Evolutionary conservation across 2,113 vertebrate genomes (phyloP).

Genomic region (Zeus faber): DNA sequence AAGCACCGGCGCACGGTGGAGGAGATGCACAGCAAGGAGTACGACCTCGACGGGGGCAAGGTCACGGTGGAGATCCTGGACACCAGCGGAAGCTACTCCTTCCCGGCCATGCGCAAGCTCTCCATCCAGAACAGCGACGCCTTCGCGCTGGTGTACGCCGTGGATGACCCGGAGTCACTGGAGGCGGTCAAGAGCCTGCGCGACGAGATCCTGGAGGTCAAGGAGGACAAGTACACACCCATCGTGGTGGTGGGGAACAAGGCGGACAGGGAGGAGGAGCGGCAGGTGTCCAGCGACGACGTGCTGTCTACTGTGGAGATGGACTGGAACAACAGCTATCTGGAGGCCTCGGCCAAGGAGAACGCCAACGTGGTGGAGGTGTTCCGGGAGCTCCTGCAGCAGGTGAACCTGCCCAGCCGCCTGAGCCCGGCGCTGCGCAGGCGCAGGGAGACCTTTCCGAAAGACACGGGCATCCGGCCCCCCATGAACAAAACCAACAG

Average conservation of each 20-base stretch:
- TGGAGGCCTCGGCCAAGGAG: slow-evolving; percentile 88
- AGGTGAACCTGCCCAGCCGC: slow-evolving; percentile 79
- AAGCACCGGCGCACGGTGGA: slow-evolving; percentile 89
- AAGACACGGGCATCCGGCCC: slow-evolving; percentile 72
- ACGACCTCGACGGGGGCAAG: slow-evolving; percentile 79
- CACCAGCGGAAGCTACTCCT: slow-evolving; percentile 91
- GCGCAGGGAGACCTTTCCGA: slow-evolving; percentile 87
- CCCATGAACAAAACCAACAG: slow-evolving; percentile 96
- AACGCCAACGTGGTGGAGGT: slow-evolving; percentile 86
- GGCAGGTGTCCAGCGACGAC: slow-evolving; percentile 74
- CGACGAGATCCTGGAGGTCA: slow-evolving; percentile 89
- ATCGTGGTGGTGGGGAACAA: slow-evolving; percentile 92
- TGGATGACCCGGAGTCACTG: slow-evolving; percentile 85
- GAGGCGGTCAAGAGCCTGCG: slow-evolving; percentile 82
- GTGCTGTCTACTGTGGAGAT: slow-evolving; percentile 82
- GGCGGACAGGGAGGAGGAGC: slow-evolving; percentile 67
- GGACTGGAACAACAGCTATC: slow-evolving; percentile 88
- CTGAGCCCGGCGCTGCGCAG: slow-evolving; percentile 82
- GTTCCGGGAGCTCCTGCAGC: slow-evolving; percentile 86
- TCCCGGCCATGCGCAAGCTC: slow-evolving; percentile 90
- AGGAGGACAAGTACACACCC: slow-evolving; percentile 84
- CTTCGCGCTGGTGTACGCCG: slow-evolving; percentile 85
- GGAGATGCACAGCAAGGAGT: slow-evolving; percentile 89
- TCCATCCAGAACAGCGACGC: slow-evolving; percentile 89
- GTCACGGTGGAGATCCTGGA: slow-evolving; percentile 88